phyloP scores from a whole-genome alignment of 2,797 vertebrate genomes.

The Danio choprae region DNA sequence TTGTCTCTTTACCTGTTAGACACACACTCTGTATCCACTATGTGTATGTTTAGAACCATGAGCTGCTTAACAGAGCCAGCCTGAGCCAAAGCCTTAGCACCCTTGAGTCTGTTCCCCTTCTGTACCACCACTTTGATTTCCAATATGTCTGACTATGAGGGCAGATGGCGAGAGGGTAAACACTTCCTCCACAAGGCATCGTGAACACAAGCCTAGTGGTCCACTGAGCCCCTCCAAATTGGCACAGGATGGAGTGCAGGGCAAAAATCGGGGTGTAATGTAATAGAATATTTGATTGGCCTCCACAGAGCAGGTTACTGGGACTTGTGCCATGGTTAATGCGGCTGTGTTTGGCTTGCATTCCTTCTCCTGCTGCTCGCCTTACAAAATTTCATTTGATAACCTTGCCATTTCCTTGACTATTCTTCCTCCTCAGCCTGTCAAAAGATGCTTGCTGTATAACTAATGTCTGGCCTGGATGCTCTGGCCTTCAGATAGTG shows the following conservation, averaged over 20 bases:
- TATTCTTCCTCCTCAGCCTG: constrained; percentile 21
- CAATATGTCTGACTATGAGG: constrained; percentile 83
- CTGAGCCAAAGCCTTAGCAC: constrained; percentile 62
- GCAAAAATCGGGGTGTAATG: constrained; percentile 87
- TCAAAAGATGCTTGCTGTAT: constrained; percentile 42
- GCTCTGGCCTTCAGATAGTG: constrained; percentile 39
- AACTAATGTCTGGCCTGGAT: constrained; percentile 48
- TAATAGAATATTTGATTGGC: constrained; percentile 90
- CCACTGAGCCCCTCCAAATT: constrained; percentile 50
- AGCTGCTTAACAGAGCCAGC: constrained; percentile 48
- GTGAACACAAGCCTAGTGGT: constrained; percentile 75
- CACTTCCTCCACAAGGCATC: constrained; percentile 77
- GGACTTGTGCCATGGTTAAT: constrained; percentile 68
- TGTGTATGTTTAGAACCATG: constrained; percentile 13
- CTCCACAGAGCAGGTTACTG: constrained; percentile 71
- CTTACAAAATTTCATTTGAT: constrained; percentile 35
- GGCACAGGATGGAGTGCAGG: constrained; percentile 49
- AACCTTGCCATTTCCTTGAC: constrained; percentile 27
- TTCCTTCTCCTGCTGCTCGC: constrained; percentile 41
- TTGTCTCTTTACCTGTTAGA: constrained; percentile 19
- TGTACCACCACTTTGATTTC: constrained; percentile 81
- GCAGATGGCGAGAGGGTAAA: constrained; percentile 86
- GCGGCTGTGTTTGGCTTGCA: constrained; percentile 61
- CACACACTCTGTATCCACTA: constrained; percentile 18
- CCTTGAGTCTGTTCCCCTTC: constrained; percentile 72